Evolutionary conservation across 1,140 invertebrate genomes (phyloP).

Genomic region (Phenacoccus solenopsis): DNA sequence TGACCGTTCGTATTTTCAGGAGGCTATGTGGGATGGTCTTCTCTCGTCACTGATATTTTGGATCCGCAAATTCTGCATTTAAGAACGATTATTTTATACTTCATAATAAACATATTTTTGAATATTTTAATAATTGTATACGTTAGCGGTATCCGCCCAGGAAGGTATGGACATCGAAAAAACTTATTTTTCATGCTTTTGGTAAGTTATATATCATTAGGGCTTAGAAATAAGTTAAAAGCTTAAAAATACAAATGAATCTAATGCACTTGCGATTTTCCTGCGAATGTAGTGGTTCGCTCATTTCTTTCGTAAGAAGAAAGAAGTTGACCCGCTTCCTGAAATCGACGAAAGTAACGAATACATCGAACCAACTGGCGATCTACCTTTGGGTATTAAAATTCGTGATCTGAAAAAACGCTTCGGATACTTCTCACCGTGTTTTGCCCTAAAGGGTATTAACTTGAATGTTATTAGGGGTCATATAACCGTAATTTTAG

Average conservation of each 20-base stretch:
- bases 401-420: constrained; percentile 28
- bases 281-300: too few species aligned
- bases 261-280: too few species aligned
- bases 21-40: background rate
- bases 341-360: background rate
- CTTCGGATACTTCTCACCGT: constrained; percentile 24
- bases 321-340: background rate
- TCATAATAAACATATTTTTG: constrained; percentile 19
- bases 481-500: constrained; percentile 73
- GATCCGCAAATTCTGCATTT: constrained; percentile 18
- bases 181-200: constrained; percentile 20
- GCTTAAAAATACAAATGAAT: too few species aligned
- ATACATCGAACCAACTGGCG: constrained; percentile 12
- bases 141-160: constrained; percentile 24
- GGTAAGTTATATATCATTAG: too few species aligned
- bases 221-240: too few species aligned
- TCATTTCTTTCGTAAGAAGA: background rate
- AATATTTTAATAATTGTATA: constrained; percentile 23
- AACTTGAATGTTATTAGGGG: constrained; percentile 36
- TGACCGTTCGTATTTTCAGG: too few species aligned
- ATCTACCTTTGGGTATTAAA: constrained; percentile 26
- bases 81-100: constrained; percentile 19
- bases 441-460: constrained; percentile 26
- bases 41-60: background rate
- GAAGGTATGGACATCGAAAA: constrained; percentile 24